Evolutionary conservation across 2,797 vertebrate genomes (phyloP), one percentile per base, ranked within the genome.

Genomic region (Chelon labrosus): DNA sequence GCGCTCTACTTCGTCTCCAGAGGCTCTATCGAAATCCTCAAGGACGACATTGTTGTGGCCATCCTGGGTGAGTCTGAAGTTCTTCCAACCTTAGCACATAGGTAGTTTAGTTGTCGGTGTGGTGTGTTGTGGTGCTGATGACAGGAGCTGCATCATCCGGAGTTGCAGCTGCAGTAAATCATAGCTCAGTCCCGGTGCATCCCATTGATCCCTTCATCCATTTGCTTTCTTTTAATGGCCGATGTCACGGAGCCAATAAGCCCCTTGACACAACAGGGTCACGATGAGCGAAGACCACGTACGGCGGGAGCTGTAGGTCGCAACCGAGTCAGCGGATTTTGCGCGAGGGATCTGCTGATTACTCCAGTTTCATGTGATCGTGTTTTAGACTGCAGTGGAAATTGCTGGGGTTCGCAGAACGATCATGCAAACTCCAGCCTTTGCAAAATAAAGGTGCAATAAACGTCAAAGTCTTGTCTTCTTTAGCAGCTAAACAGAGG

Each of bases 21-120:
- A 13, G 98, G 98, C 31, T 99, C 98, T 81, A 99, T 99, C 27
- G 98, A 99, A 92, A 98, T 99, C 88, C 96, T 99, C 60, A 98
- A 97, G 89, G 97, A 98, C 11, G 97, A 99, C 75, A 95, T 99
- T 38, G 98, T 99, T 14, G 96, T 99, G 74, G 98, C 98, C 58
- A 99, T 99, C 88, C 88, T 99, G 39, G 98, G 98, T 99, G 88
- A 93, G 97, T 93, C 2, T 3, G 31, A 31, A 31, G 31, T 31
- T 5, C 31, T 22, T 22, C 2, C 27, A 27, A 3, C 27, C 27
- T 3, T 27, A 27, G 27, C 27, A 27, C 3, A 27, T 5, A 27
- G 27, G 27, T 27, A 27, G 27, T 56, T 35, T 47, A 71, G 70
- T 62, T 73, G 77, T 77, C 78, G 69, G n/a, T 65, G 72, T 52